phyloP scores from a whole-genome alignment of 2,797 vertebrate species.

The Numenius phaeopus region DNA sequence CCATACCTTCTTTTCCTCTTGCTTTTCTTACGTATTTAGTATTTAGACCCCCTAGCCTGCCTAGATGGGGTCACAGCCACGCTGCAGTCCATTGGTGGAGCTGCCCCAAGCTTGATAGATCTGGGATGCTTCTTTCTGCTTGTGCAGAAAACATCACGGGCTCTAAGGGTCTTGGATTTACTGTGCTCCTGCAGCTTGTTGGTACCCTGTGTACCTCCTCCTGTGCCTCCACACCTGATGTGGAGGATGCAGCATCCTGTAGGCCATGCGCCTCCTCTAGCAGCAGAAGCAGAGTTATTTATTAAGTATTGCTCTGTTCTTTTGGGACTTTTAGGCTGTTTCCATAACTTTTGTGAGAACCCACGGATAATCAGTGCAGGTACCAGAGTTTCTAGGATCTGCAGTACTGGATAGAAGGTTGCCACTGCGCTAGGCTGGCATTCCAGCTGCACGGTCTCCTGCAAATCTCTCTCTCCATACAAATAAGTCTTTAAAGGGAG shows the following conservation, averaged over 20 bases:
- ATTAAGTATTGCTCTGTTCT: background rate
- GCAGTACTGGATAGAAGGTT: background rate
- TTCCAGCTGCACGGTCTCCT: background rate
- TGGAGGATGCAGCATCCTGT: background rate
- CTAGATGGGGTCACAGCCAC: background rate
- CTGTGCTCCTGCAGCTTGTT: background rate
- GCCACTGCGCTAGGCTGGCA: background rate
- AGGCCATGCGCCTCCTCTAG: background rate
- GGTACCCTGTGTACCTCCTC: background rate
- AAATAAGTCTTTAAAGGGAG: background rate
- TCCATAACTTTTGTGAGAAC: background rate
- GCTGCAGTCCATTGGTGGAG: background rate
- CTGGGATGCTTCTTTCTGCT: background rate
- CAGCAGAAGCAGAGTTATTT: background rate
- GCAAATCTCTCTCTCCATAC: background rate
- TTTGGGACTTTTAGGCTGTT: background rate
- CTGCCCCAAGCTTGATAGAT: background rate
- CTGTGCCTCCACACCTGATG: background rate
- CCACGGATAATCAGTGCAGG: background rate
- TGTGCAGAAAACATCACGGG: background rate
- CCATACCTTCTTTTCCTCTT: background rate
- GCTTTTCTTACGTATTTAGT: background rate
- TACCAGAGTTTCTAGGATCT: background rate
- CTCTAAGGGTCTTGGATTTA: background rate
- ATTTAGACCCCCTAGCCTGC: background rate